A percentile compares a stretch with the other conserved stretches of the same genome.
These are phyloP conservation scores for Thysanoteuthis rhombus DNA, from an alignment of 2,888 invertebrate genomes.

Conservation along the genomic window DNA sequence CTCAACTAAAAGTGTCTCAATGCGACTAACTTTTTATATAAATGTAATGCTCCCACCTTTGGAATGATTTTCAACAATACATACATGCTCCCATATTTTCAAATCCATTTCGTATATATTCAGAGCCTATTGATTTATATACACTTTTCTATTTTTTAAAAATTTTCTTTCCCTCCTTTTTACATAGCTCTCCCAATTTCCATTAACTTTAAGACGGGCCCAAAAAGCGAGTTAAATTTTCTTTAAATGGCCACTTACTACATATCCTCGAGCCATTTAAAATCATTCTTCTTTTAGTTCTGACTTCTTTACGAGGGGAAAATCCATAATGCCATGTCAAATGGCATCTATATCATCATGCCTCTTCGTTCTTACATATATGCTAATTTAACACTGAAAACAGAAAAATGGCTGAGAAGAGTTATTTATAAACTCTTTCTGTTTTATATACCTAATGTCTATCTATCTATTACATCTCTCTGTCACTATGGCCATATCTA, in stretches of 20 bases:
- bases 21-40: not conserved
- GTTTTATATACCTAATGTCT: no score
- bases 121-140: not conserved
- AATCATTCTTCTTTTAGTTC: not conserved
- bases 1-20: not conserved
- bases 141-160: no score
- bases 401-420: not conserved
- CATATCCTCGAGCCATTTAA: not conserved
- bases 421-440: not conserved
- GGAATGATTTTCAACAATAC: not conserved
- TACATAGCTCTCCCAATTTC: not conserved
- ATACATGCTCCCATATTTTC: not conserved
- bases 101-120: not conserved
- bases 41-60: not conserved
- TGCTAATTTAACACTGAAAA: not conserved
- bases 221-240: not conserved
- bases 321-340: not conserved
- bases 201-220: not conserved
- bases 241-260: slow-evolving; percentile 12
- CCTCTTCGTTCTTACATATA: not conserved
- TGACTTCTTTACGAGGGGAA: not conserved
- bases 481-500: no score
- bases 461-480: no score
- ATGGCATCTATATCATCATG: not conserved
- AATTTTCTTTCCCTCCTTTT: not conserved